Percentiles rank a stretch among this genome's conserved stretches.
Conservation (phyloP, 2,797 vertebrate genomes). For the Staurois parvus region DNA sequence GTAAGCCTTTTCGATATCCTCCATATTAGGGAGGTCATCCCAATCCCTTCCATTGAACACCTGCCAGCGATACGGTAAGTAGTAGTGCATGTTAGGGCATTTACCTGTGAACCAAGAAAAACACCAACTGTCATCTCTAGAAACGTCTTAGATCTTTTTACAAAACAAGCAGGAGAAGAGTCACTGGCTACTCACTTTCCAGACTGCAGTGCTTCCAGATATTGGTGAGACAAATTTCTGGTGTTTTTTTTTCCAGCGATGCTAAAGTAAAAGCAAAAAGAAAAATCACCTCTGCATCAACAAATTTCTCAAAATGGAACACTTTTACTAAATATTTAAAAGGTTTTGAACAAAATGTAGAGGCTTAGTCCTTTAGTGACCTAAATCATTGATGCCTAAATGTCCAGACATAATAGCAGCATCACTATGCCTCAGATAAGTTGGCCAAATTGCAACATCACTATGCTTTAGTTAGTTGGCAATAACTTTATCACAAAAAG, state of each 20-base stretch:
- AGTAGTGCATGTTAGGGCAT: slow-evolving; percentile 83
- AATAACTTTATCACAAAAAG: too few relatives aligned
- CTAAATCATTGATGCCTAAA: too few relatives aligned
- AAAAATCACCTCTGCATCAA: too few relatives aligned
- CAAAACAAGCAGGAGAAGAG: not conserved
- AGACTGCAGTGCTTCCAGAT: slow-evolving; percentile 80
- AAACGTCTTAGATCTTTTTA: not conserved
- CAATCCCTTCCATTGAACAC: slow-evolving; percentile 71
- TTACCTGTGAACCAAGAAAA: slow-evolving; percentile 71
- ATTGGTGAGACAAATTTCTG: slow-evolving; percentile 82
- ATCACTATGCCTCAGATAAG: too few relatives aligned
- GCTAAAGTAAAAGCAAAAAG: not conserved
- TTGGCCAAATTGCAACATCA: too few relatives aligned
- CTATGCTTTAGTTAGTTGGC: too few relatives aligned
- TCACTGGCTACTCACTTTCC: slow-evolving; percentile 72
- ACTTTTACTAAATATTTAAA: too few relatives aligned
- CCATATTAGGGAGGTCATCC: slow-evolving; percentile 80
- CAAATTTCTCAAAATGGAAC: too few relatives aligned
- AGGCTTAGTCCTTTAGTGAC: too few relatives aligned
- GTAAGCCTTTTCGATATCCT: slow-evolving; percentile 85
- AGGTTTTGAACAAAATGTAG: too few relatives aligned
- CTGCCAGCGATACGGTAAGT: slow-evolving; percentile 92
- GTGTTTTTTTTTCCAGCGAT: not conserved
- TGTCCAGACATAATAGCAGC: too few relatives aligned
- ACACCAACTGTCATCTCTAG: not conserved